Conservation (phyloP, 1,140 invertebrate species). For the Listronotus bonariensis region DNA sequence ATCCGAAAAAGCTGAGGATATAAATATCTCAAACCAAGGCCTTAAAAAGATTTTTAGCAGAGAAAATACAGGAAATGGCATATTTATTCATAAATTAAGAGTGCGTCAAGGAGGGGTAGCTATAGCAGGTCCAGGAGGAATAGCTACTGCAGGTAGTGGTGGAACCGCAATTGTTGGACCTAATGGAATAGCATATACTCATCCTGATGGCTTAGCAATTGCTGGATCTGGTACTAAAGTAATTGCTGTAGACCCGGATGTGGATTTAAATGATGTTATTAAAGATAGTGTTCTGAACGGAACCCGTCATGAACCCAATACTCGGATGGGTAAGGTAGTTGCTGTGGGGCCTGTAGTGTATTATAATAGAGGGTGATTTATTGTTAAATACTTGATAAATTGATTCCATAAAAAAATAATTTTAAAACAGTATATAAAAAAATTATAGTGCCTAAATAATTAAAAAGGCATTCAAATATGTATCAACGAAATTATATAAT, state of each 20-base stretch:
- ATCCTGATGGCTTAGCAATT: conserved; percentile 69
- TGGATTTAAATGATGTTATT: conserved; percentile 58
- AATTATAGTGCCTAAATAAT: too few relatives aligned
- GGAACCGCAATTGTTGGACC: conserved; percentile 76
- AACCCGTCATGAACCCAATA: conserved; percentile 47
- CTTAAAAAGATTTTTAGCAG: conserved; percentile 48
- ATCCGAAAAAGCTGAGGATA: conserved; percentile 41
- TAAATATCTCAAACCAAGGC: conserved; percentile 40
- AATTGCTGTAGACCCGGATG: conserved; percentile 62
- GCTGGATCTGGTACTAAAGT: conserved; percentile 70
- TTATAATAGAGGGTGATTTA: conserved; percentile 59
- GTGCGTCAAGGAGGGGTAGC: conserved; percentile 73
- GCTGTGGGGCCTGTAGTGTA: conserved; percentile 72
- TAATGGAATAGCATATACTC: conserved; percentile 70
- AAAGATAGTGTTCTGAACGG: conserved; percentile 47
- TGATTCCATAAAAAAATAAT: not conserved
- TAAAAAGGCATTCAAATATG: too few relatives aligned
- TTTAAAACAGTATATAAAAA: too few relatives aligned
- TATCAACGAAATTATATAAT: too few relatives aligned
- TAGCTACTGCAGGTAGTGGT: conserved; percentile 72
- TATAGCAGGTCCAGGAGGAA: conserved; percentile 73
- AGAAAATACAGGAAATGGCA: conserved; percentile 57
- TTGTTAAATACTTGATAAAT: not conserved
- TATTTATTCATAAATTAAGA: conserved; percentile 68
- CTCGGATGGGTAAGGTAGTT: conserved; percentile 65